Percentiles rank a stretch among this genome's conserved stretches.
Conservation (phyloP, 2,888 invertebrate species). For the Opisthograptis luteolata region DNA sequence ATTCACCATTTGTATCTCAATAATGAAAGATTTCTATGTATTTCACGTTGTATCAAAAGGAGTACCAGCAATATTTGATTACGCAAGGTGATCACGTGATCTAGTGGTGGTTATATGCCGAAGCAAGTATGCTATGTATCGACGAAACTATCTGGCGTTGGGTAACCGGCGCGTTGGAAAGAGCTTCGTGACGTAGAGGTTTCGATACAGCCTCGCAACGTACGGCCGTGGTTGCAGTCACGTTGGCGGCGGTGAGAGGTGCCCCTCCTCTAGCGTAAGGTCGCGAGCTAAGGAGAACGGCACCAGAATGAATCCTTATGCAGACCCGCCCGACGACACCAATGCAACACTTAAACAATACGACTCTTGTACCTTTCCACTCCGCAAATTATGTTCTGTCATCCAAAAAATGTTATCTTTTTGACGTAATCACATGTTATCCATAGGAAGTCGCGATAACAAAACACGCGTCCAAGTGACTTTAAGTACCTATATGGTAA, state of each 20-base stretch:
- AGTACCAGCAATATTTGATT: slow-evolving; percentile 72
- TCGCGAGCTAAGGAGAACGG: slow-evolving; percentile 80
- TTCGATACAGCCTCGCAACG: slow-evolving; percentile 82
- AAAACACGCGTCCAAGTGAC: slow-evolving; percentile 52
- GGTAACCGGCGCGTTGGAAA: slow-evolving; percentile 76
- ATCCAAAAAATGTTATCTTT: slow-evolving; percentile 28
- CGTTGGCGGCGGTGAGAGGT: slow-evolving; percentile 80
- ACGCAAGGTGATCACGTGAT: slow-evolving; percentile 78
- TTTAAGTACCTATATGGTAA: slow-evolving; percentile 58
- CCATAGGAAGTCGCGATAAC: slow-evolving; percentile 59
- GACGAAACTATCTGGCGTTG: slow-evolving; percentile 79
- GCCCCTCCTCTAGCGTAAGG: slow-evolving; percentile 81
- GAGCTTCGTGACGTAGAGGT: slow-evolving; percentile 82
- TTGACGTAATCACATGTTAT: slow-evolving; percentile 43
- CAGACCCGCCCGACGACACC: slow-evolving; percentile 58
- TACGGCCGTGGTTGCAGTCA: slow-evolving; percentile 83
- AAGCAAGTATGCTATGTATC: slow-evolving; percentile 71
- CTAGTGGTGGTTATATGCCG: slow-evolving; percentile 66
- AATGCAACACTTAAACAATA: slow-evolving; percentile 12
- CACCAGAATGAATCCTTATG: slow-evolving; percentile 77
- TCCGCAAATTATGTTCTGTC: slow-evolving; percentile 19
- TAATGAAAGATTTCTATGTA: slow-evolving; percentile 73
- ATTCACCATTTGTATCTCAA: slow-evolving; percentile 68
- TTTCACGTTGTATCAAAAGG: slow-evolving; percentile 73
- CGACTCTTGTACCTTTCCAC: slow-evolving; percentile 1